A percentile compares a stretch with the other conserved stretches of the same genome.
These are phyloP conservation scores for Ctenochaetus hawaiiensis DNA, from an alignment of 2,797 vertebrate genomes.

Conservation along the genomic window DNA sequence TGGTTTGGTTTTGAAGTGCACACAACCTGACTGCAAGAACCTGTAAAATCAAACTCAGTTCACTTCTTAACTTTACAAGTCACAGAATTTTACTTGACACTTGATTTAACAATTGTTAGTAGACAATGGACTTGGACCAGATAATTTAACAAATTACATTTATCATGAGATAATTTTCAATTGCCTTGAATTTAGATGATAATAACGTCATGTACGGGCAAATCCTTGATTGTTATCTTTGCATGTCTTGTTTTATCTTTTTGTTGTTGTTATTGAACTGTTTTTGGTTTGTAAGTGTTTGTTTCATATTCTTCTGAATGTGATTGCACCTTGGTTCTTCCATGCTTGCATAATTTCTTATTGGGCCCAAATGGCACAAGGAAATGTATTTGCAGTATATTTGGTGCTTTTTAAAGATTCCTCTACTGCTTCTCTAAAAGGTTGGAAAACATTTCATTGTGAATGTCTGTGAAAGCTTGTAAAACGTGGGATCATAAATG, in stretches of 20 bases:
- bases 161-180: no score
- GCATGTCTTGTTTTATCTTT: neutral
- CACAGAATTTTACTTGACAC: neutral
- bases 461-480: conserved; percentile 6
- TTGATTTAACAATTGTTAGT: neutral
- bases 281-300: neutral
- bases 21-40: neutral
- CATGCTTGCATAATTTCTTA: neutral
- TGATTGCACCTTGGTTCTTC: neutral
- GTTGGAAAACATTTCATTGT: neutral
- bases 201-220: neutral
- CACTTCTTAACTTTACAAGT: neutral
- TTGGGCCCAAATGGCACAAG: neutral
- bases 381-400: neutral
- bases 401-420: neutral
- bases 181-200: no score
- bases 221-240: neutral
- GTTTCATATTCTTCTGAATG: neutral
- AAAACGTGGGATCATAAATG: conserved; percentile 27
- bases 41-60: neutral
- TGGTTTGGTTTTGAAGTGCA: neutral
- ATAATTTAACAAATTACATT: neutral
- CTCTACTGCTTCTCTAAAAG: conserved; percentile 11
- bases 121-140: neutral
- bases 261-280: neutral